Conservation (phyloP, 2,888 invertebrate genomes). For the Andrena haemorrhoa region DNA sequence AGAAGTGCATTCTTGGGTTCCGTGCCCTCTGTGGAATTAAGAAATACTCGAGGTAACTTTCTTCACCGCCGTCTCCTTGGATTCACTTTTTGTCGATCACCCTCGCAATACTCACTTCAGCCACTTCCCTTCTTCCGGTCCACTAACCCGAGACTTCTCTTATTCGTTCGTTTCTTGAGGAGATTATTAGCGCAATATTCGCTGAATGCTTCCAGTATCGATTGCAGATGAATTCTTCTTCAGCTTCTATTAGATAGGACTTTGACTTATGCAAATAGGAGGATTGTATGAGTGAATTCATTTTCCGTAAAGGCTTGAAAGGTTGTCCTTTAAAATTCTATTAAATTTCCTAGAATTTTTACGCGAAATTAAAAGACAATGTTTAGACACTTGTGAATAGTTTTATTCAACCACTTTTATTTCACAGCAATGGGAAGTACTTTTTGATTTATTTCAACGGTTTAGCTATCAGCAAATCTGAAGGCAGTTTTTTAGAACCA, state of each 20-base stretch:
- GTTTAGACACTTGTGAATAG: too few relatives aligned
- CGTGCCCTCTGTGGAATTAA: constrained; percentile 23
- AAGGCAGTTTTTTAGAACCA: neutral
- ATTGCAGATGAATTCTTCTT: neutral
- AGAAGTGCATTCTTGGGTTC: constrained; percentile 33
- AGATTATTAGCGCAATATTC: neutral
- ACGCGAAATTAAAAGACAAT: too few relatives aligned
- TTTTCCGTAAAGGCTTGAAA: too few relatives aligned
- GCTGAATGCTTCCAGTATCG: neutral
- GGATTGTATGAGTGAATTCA: too few relatives aligned
- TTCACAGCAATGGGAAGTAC: neutral
- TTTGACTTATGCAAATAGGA: too few relatives aligned
- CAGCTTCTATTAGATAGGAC: neutral
- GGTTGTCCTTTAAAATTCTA: too few relatives aligned
- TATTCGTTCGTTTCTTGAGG: neutral
- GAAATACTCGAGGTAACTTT: constrained; percentile 7
- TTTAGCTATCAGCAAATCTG: neutral
- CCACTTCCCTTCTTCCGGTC: neutral
- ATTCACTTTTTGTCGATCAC: neutral
- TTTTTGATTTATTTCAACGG: neutral
- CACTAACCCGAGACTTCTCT: neutral
- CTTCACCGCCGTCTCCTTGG: neutral
- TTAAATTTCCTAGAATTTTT: too few relatives aligned
- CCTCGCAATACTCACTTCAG: neutral
- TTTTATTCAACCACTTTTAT: too few relatives aligned